Evolutionary conservation across 1,140 invertebrate genomes (phyloP).

Genomic region (Eriocheir sinensis): DNA sequence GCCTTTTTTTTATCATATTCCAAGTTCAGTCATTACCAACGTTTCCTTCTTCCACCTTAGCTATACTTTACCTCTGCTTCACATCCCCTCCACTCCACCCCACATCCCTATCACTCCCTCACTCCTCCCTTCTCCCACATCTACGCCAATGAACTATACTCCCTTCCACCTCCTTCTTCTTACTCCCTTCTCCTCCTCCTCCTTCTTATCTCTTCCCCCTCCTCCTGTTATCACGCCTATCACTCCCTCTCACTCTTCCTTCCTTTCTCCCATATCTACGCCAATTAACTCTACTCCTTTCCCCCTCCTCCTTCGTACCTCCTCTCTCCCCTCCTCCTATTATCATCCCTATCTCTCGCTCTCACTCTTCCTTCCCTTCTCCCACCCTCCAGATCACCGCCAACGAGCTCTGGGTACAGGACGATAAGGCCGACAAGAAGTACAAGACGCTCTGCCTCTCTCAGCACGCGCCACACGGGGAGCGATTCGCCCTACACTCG

Average conservation of each 20-base stretch:
- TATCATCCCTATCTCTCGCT: not conserved
- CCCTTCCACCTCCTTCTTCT: not conserved
- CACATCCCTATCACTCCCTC: too few relatives aligned
- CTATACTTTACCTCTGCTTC: too few relatives aligned
- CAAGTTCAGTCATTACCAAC: too few relatives aligned
- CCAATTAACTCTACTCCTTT: not conserved
- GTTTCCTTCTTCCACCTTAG: too few relatives aligned
- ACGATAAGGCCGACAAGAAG: slow-evolving; percentile 86
- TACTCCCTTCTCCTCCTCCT: not conserved
- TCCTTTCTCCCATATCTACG: not conserved
- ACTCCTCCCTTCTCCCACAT: too few relatives aligned
- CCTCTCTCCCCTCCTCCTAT: not conserved
- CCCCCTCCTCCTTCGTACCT: not conserved
- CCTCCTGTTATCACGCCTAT: not conserved
- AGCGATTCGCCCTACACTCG: slow-evolving; percentile 83
- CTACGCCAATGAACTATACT: not conserved
- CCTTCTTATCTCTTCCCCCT: not conserved
- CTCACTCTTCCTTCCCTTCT: not conserved
- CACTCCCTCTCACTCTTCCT: not conserved
- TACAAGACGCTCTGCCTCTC: slow-evolving; percentile 86
- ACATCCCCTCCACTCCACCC: too few relatives aligned
- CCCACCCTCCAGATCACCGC: slow-evolving; percentile 83
- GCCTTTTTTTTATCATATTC: too few relatives aligned
- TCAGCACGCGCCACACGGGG: slow-evolving; percentile 81
- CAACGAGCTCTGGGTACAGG: slow-evolving; percentile 85